Evolutionary conservation across 2,888 invertebrate genomes (phyloP).

Genomic region (Drosophila siamana): DNA sequence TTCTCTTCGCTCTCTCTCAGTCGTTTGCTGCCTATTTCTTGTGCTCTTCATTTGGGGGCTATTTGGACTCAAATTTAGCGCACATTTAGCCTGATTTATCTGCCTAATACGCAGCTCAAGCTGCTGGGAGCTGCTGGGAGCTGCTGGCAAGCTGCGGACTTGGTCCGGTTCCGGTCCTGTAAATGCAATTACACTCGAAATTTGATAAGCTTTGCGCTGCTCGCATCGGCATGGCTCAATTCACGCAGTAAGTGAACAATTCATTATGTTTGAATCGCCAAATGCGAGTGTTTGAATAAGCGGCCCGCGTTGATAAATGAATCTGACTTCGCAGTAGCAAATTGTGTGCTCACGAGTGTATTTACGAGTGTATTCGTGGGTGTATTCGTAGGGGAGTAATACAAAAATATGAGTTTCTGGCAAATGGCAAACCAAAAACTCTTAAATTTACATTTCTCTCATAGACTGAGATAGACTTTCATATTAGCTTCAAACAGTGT

Average conservation of each 20-base stretch:
- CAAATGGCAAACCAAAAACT: too few species aligned
- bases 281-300: slow-evolving; percentile 7
- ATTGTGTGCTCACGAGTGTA: too few species aligned
- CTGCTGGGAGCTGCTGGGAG: too few species aligned
- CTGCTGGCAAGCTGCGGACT: background rate
- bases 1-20: too few species aligned
- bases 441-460: too few species aligned
- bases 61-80: slow-evolving; percentile 55
- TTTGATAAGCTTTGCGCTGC: slow-evolving; percentile 28
- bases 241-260: slow-evolving; percentile 16
- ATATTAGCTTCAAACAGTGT: too few species aligned
- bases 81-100: slow-evolving; percentile 70
- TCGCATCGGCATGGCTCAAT: slow-evolving; percentile 20
- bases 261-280: slow-evolving; percentile 11
- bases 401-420: too few species aligned
- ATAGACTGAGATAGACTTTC: too few species aligned
- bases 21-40: too few species aligned
- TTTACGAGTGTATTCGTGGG: background rate
- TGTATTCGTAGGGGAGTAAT: background rate
- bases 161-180: background rate
- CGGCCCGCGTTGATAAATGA: background rate
- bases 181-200: slow-evolving; percentile 49
- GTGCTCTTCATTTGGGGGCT: slow-evolving; percentile 6
- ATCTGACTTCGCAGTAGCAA: background rate
- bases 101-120: slow-evolving; percentile 25